Base-by-base conservation (phyloP, 2,888 invertebrate genomes). In the Hirtodrosophila trivittata region DNA sequence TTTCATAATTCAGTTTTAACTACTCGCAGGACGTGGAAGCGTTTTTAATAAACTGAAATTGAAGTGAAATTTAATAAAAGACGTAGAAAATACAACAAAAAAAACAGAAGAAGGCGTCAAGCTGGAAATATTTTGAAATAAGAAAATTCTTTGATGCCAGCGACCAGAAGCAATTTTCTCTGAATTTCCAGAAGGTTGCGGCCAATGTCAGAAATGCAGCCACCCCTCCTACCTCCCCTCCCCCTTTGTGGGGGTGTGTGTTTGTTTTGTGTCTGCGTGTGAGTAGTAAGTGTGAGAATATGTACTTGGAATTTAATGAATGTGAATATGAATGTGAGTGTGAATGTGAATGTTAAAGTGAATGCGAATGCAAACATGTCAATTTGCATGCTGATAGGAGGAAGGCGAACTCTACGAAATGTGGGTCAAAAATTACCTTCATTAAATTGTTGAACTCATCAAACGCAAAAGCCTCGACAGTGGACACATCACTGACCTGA, bases 401-500 rank as follows among this genome's bases (percentile, higher is more conserved):
- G 21, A 7, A 3, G 9, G 25, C 7, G 14, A 16, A 26, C 25
- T 35, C 14, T 16, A 13, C 10, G 5, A 55, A 62, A 85, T 77
- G 64, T 84, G 82, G 82, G 86, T 80, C 82, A 82, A 43, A 68
- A 39, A 70, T 89, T 92, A 93, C 93, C 91, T 92, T 92, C 87
- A 93, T 93, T 74, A 93, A 91, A 87, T 92, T 93, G 88, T 93
- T 93, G 92, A 93, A 93, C 89, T 94, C 94, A 88, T 94, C 93
- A 87, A 93, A 93, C 54, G 93, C 93, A 89, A 92, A 89, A 58
- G 91, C 87, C 87, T 93, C 93, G 70, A 92, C 92, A 18, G 93
- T 93, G 16, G 93, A 94, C 77, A 92, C 93, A 88, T 93, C 94
- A 89, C 93, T 93, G 63, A 91, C 93, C 94, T 94, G 74, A 38